phyloP scores from a whole-genome alignment of 2,888 invertebrate genomes.

The Drosophila setosimentum region DNA sequence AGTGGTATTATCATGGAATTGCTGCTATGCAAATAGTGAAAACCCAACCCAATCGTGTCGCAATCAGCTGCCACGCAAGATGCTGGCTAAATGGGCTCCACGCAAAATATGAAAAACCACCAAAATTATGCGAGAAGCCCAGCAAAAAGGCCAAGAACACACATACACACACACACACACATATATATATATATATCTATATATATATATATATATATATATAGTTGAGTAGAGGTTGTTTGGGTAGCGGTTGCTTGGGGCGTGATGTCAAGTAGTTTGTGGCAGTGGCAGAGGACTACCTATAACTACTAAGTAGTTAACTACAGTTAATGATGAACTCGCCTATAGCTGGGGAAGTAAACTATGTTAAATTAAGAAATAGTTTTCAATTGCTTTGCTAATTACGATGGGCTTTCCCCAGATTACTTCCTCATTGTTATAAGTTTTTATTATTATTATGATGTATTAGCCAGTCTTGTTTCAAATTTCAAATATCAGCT shows the following conservation, averaged over 20 bases:
- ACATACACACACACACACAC: background rate
- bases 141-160: slow-evolving; percentile 3
- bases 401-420: background rate
- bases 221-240: background rate
- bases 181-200: background rate
- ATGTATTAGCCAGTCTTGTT: background rate
- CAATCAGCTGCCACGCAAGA: slow-evolving; percentile 30
- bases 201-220: too few species aligned
- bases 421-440: background rate
- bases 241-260: background rate
- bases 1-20: slow-evolving; percentile 61
- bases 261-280: slow-evolving; percentile 15
- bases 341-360: background rate
- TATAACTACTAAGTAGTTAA: slow-evolving; percentile 16
- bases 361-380: background rate
- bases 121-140: slow-evolving; percentile 25
- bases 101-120: slow-evolving; percentile 23
- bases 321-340: slow-evolving; percentile 10
- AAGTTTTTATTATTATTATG: background rate
- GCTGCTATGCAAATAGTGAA: slow-evolving; percentile 73
- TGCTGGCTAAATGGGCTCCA: slow-evolving; percentile 13
- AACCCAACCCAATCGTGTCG: slow-evolving; percentile 22
- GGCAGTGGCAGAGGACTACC: slow-evolving; percentile 5
- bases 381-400: background rate
- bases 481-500: background rate